Evolutionary conservation across 2,113 vertebrate genomes (phyloP).

Genomic region (Tragelaphus scriptus): DNA sequence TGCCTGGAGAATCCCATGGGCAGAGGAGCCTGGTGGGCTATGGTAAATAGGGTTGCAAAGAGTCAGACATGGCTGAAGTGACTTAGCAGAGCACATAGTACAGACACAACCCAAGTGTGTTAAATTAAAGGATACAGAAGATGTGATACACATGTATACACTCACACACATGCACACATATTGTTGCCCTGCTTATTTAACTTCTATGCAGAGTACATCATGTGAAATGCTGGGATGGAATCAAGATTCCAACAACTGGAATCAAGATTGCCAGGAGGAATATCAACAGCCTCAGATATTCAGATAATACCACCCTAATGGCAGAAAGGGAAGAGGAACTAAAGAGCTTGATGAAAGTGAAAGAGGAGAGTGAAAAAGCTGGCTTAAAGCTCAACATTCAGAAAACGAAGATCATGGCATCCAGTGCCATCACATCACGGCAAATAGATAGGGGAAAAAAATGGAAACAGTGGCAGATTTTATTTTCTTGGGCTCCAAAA

Average conservation of each 20-base stretch:
- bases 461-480: background rate
- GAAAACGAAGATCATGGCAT: background rate
- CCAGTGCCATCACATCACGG: background rate
- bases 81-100: background rate
- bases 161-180: background rate
- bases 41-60: background rate
- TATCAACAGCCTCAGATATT: background rate
- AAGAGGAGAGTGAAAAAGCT: background rate
- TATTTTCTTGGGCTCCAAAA: background rate
- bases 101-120: background rate
- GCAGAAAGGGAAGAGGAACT: background rate
- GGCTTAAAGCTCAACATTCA: background rate
- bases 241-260: background rate
- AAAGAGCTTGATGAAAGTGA: background rate
- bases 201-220: background rate
- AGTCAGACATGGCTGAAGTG: background rate
- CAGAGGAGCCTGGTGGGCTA: background rate
- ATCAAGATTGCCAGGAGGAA: background rate
- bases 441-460: background rate
- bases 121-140: background rate
- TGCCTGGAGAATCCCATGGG: background rate
- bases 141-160: background rate
- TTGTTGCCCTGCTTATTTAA: background rate
- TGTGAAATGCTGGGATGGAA: background rate
- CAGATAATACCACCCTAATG: background rate